Conservation (phyloP, 2,888 invertebrate species). For the Adelphocoris suturalis region DNA sequence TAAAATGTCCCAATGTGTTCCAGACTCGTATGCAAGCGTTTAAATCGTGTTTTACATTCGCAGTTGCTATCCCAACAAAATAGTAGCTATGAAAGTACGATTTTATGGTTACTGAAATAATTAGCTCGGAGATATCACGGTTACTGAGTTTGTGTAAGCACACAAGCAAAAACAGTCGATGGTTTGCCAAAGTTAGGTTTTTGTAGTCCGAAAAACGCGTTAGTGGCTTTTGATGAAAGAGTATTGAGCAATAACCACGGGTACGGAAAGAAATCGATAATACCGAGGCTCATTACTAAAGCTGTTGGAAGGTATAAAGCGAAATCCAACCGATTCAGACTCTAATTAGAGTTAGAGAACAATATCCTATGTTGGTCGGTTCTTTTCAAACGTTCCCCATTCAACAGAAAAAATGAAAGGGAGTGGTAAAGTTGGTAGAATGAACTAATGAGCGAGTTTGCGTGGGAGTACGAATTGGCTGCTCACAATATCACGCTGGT, state of each 20-base stretch:
- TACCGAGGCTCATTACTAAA: constrained; percentile 42
- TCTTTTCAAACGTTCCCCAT: constrained; percentile 49
- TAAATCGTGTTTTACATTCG: too few species aligned
- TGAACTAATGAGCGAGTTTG: constrained; percentile 48
- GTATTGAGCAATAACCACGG: background rate
- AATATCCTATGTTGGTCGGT: constrained; percentile 59
- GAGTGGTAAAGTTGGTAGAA: constrained; percentile 26
- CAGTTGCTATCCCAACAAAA: too few species aligned
- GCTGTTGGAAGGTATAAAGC: constrained; percentile 23
- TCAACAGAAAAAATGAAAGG: constrained; percentile 23
- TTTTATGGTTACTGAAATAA: too few species aligned
- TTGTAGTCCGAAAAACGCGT: background rate
- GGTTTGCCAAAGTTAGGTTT: too few species aligned
- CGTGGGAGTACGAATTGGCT: background rate
- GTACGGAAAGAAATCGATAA: constrained; percentile 1
- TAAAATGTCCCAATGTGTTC: too few species aligned
- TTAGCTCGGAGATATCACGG: too few species aligned
- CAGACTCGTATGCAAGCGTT: too few species aligned
- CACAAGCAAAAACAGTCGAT: too few species aligned
- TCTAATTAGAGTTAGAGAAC: constrained; percentile 63
- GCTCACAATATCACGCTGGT: background rate
- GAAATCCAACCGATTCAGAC: constrained; percentile 54
- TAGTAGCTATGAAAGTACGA: too few species aligned
- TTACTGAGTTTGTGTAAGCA: too few species aligned
- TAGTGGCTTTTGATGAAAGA: background rate